Evolutionary conservation across 2,888 invertebrate genomes (phyloP), one percentile per base, ranked within the genome.

Genomic region (Aphodius sticticus): DNA sequence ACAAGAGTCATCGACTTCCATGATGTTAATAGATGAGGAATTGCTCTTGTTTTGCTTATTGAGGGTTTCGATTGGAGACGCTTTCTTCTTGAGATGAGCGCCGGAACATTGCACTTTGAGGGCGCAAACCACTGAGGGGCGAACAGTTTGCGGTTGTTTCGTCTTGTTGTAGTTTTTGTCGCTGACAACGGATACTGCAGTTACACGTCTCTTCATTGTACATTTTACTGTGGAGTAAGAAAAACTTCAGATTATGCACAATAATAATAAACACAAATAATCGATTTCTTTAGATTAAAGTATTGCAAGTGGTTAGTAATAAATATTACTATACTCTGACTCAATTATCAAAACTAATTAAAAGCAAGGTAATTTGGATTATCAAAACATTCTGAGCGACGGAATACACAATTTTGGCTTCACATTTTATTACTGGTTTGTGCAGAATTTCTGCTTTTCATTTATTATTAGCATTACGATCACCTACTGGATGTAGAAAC

Each of bases 11-110:
- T 86, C 81, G 84, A 86, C 82, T 83, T 87, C 84, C 86, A 84
- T 86, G 84, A 83, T 86, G 85, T 85, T 88, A 85, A 83, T 87
- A 82, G 83, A 87, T 16, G 86, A 88, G 53, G 90, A 89, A 80
- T 90, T 90, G 72, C 80, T 94, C 88, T 94, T 93, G 86, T 95
- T 95, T 80, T 95, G 93, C 86, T 94, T 94, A 87, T 96, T 95
- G 92, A 96, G 93, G 14, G 94, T 93, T 84, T 95, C 93, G 7
- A 96, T 93, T 79, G 92, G 85, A 76, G 81, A 83, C 74, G 79
- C 81, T 82, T 80, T 79, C 80, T 77, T 79, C 70, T 76, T 82
- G 70, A 84, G 82, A 53, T 81, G 79, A 9, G 83, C 82, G 7
- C 82, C 69, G n/a, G 82, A 82, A 78, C 84, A 84, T 77, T 83